A percentile compares a stretch with the other conserved stretches of the same genome.
These are phyloP conservation scores for Acholoe squamosa DNA, from an alignment of 2,888 invertebrate species.

Conservation along the genomic window DNA sequence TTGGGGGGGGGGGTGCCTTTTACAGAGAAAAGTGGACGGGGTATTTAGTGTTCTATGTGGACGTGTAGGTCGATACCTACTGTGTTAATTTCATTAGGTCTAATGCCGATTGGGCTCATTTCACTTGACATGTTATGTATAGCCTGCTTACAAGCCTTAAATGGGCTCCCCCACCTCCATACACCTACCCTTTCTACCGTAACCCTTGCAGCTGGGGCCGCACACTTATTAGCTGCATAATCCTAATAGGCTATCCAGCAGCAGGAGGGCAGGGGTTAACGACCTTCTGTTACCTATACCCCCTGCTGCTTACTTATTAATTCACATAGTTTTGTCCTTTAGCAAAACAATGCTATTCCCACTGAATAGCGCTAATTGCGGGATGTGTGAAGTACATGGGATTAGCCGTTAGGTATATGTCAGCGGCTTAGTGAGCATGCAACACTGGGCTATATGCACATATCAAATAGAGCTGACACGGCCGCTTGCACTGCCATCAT, in stretches of 20 bases:
- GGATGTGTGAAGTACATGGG: background rate
- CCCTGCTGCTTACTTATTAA: constrained; percentile 54
- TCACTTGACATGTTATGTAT: background rate
- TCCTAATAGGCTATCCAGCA: constrained; percentile 32
- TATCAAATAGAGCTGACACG: background rate
- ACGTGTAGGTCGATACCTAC: constrained; percentile 7
- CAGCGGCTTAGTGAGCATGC: no score
- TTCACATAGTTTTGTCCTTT: constrained; percentile 29
- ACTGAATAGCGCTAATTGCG: constrained; percentile 48
- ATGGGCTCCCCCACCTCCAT: background rate
- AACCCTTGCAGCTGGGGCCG: background rate
- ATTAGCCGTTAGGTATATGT: constrained; percentile 6
- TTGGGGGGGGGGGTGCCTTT: no score
- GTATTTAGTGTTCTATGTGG: background rate
- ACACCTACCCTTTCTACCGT: background rate
- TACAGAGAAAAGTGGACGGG: background rate
- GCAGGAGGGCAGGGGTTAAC: constrained; percentile 24
- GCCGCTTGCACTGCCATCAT: constrained; percentile 39
- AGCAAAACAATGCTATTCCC: constrained; percentile 16
- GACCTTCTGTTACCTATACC: constrained; percentile 38
- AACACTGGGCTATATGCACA: background rate
- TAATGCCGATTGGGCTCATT: background rate
- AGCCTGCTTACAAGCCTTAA: background rate
- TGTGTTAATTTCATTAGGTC: background rate
- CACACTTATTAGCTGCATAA: constrained; percentile 43